These are phyloP conservation scores for Euzophera pinguis DNA, from an alignment of 2,888 invertebrate genomes.

Conservation along the genomic window DNA sequence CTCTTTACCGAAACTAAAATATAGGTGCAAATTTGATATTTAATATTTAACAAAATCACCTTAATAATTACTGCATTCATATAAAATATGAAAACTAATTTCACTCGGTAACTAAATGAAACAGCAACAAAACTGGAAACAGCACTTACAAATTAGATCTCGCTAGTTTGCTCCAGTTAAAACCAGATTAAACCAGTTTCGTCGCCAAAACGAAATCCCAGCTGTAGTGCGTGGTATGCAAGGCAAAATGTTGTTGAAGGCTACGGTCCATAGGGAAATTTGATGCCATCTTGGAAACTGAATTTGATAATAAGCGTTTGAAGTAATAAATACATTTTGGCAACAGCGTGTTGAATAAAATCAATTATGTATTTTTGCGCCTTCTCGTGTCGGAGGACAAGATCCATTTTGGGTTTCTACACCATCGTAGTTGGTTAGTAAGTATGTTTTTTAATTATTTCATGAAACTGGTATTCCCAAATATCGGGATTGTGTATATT, in stretches of 20 bases:
- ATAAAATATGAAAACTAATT: background rate
- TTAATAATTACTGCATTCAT: too few species aligned
- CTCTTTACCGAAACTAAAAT: too few species aligned
- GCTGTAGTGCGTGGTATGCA: conserved; percentile 5
- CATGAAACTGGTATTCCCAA: too few species aligned
- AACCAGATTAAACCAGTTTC: conserved; percentile 6
- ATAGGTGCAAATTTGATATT: too few species aligned
- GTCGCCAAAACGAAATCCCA: conserved; percentile 7
- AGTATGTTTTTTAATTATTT: too few species aligned
- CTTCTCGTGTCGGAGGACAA: too few species aligned
- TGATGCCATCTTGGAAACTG: background rate
- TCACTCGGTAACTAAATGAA: background rate
- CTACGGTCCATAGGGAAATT: background rate
- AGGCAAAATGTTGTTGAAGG: background rate
- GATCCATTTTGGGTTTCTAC: too few species aligned
- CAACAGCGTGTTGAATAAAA: too few species aligned
- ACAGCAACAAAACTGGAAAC: conserved; percentile 5
- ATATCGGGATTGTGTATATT: too few species aligned
- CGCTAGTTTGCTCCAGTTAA: conserved; percentile 6
- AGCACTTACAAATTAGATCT: conserved; percentile 7
- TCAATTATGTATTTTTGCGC: background rate
- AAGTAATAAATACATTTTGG: background rate
- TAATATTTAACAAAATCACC: too few species aligned
- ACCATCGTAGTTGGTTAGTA: too few species aligned
- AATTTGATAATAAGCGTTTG: background rate